Base-by-base conservation (phyloP, 2,888 invertebrate genomes). In the Opisthograptis luteolata region DNA sequence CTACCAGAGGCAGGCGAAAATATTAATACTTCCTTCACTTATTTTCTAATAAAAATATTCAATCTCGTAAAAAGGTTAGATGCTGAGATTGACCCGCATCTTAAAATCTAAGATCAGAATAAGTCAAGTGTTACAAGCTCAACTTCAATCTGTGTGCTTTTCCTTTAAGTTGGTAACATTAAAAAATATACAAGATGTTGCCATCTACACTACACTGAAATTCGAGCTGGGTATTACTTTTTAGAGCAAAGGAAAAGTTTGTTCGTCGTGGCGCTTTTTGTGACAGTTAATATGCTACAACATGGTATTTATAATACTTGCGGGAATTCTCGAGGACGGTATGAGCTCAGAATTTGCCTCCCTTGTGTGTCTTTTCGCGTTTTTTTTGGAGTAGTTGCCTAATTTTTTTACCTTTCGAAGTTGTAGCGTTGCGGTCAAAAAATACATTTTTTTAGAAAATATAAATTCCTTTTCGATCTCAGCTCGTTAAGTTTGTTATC, bases 251-350 rank as follows among this genome's bases (percentile, higher is more conserved):
- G 49, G 42, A 53, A 58, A 62, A 60, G 52, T 61, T 56, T 34
- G 49, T 47, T 22, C 30, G 45, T 39, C 49, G 47, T 61, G 58
- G 68, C 60, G 66, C 66, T 70, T 72, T 70, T 67, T 64, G 67
- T 67, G 76, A 75, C 78, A 76, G 70, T 71, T 75, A 76, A 74
- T 77, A 49, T 37, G 69, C 63, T 63, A 65, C 61, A 62, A 63
- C 62, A 58, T 60, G 62, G 73, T 83, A 83, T 86, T 85, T 84
- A 83, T 83, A 76, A 71, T 66, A 69, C 84, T 72, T 70, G 35
- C 24, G 85, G 82, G 85, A 74, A 72, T 78, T 60, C 73, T 74
- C 62, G 66, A 70, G 64, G 54, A 64, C 62, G 73, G 66, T 70
- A 70, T 74, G 75, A 76, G 70, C 73, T 63, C 65, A 67, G 71